phyloP scores from a whole-genome alignment of 1,140 invertebrate genomes.

The Laupala kohalensis region DNA sequence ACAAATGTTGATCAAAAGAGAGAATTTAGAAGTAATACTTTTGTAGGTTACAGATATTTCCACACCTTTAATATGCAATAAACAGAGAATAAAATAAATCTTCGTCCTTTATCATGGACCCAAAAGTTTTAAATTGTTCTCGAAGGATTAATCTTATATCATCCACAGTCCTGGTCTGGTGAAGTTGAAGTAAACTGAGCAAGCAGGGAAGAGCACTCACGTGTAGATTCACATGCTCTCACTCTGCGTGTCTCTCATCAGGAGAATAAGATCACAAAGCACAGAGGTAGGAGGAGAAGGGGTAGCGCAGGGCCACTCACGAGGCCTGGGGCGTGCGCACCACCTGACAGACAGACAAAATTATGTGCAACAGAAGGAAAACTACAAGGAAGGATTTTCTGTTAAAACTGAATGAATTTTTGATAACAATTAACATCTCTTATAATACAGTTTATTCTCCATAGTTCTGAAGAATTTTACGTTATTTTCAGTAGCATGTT shows the following conservation, averaged over 20 bases:
- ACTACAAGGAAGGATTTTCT: not conserved
- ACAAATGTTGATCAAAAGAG: no score
- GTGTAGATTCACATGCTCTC: conserved; percentile 9
- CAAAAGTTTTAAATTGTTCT: no score
- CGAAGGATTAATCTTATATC: no score
- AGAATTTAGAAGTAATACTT: no score
- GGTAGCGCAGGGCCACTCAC: conserved; percentile 21
- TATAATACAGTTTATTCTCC: not conserved
- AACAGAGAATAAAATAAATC: no score
- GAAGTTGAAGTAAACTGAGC: not conserved
- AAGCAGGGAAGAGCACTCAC: conserved; percentile 11
- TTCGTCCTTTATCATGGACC: no score
- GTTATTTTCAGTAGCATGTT: not conserved
- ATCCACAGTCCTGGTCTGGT: not conserved
- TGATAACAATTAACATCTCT: no score
- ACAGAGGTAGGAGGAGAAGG: conserved; percentile 39
- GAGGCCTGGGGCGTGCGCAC: conserved; percentile 10
- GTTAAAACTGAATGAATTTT: conserved; percentile 1
- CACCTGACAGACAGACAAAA: conserved; percentile 10
- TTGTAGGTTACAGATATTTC: no score
- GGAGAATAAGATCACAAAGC: conserved; percentile 37
- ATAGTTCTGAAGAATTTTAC: not conserved
- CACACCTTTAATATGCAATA: no score
- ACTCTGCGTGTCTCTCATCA: conserved; percentile 25
- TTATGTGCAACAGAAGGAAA: not conserved